A percentile compares a stretch with the other conserved stretches of the same genome.
phyloP scores from a whole-genome alignment of 37 sponge, comb jelly and placozoan genomes.

The Dysidea cf. avara region DNA sequence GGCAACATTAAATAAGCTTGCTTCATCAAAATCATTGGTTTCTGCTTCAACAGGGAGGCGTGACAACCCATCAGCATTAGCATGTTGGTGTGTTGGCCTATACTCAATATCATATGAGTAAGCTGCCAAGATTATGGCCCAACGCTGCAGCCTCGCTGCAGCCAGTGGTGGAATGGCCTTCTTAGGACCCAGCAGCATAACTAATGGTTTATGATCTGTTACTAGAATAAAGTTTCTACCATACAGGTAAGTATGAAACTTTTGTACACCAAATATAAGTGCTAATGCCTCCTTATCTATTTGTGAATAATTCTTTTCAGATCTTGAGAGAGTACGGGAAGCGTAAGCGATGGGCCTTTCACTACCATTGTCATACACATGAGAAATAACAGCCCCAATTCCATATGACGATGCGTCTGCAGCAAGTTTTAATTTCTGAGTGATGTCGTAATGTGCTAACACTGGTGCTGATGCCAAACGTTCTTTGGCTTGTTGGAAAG shows the following conservation, averaged over 20 bases:
- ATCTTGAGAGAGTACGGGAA: slow-evolving; percentile 39
- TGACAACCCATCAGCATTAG: slow-evolving; percentile 64
- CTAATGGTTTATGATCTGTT: no score
- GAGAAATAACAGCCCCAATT: slow-evolving; percentile 48
- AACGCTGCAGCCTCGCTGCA: no score
- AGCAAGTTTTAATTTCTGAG: slow-evolving; percentile 11
- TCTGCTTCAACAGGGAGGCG: slow-evolving; percentile 45
- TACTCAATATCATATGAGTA: slow-evolving; percentile 60
- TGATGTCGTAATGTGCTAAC: slow-evolving; percentile 33
- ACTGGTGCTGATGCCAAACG: slow-evolving; percentile 14
- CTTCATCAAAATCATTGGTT: no score
- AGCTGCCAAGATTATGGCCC: slow-evolving; percentile 30
- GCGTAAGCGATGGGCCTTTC: slow-evolving; percentile 62
- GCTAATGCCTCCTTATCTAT: no score
- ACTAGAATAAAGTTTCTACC: slow-evolving; percentile 39
- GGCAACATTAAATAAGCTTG: slow-evolving; percentile 32
- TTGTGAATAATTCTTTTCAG: slow-evolving; percentile 59
- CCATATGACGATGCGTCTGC: slow-evolving; percentile 39
- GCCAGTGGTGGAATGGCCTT: no score
- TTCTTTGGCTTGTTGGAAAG: slow-evolving; percentile 16
- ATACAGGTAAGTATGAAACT: slow-evolving; percentile 62
- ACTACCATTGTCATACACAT: slow-evolving; percentile 23
- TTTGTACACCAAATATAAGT: slow-evolving; percentile 40
- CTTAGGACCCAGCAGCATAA: no score
- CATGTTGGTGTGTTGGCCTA: slow-evolving; percentile 46